Conservation (phyloP, 2,797 vertebrate species). For the Otolemur crassicaudatus region DNA sequence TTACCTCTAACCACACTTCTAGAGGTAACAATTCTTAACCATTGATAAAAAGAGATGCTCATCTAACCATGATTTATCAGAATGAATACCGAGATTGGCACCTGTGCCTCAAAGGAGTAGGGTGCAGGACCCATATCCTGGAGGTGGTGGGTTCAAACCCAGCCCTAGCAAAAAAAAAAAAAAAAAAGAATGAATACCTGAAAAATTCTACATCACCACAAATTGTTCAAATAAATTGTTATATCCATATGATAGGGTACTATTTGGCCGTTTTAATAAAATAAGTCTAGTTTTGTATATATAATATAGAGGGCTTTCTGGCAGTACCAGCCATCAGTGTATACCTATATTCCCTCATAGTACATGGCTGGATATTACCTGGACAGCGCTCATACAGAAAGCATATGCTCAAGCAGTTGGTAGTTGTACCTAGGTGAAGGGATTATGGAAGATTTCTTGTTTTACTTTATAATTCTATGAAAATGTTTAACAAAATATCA, state of each 20-base stretch:
- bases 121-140: no score
- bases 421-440: background rate
- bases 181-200: background rate
- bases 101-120: no score
- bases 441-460: background rate
- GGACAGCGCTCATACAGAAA: background rate
- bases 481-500: background rate
- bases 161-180: no score
- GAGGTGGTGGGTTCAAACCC: no score
- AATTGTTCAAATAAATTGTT: slow-evolving; percentile 6
- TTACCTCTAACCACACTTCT: background rate
- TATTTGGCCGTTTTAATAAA: background rate
- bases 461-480: slow-evolving; percentile 33
- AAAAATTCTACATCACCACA: slow-evolving; percentile 23
- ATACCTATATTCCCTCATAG: no score
- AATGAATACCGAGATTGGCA: background rate
- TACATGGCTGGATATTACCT: no score
- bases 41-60: background rate
- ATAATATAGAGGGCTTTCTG: background rate
- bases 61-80: background rate
- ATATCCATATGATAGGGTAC: background rate
- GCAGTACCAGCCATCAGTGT: no score
- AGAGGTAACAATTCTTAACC: background rate
- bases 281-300: background rate
- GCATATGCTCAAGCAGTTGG: background rate